Evolutionary conservation across 2,113 vertebrate genomes (phyloP).

Genomic region (Labeo catla): DNA sequence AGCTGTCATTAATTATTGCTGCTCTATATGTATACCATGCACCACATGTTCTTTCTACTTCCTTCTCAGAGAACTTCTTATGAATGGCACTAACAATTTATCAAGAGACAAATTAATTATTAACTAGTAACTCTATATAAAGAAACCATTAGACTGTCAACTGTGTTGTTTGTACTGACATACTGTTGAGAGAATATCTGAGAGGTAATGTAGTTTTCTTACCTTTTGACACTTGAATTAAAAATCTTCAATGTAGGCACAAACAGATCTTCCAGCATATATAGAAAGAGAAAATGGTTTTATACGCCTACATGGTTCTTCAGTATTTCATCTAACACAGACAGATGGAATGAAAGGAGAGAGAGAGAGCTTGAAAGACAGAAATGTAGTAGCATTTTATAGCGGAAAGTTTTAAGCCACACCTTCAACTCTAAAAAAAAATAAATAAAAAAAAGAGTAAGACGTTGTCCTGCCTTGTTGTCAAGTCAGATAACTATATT

Average conservation of each 20-base stretch:
- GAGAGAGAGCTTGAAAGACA: not conserved
- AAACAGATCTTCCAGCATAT: not conserved
- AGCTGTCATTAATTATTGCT: not conserved
- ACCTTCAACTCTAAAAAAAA: not conserved
- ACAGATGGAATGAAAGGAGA: not conserved
- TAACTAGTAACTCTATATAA: not conserved
- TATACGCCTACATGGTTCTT: not conserved
- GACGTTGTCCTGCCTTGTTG: not conserved
- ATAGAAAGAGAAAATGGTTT: not conserved
- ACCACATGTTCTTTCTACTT: constrained; percentile 14
- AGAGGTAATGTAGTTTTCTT: not conserved
- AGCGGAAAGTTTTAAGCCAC: not conserved
- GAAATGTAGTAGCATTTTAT: not conserved
- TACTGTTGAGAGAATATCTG: not conserved
- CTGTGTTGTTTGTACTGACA: not conserved
- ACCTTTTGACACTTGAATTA: constrained; percentile 19
- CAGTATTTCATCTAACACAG: not conserved
- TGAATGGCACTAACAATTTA: not conserved
- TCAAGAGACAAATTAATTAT: constrained; percentile 24
- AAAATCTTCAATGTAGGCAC: not conserved
- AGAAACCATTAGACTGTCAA: not conserved
- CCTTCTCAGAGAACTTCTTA: not conserved
- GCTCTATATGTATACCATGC: constrained; percentile 2
- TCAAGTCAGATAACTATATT: not conserved
- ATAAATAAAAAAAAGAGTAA: constrained; percentile 3